Conservation (phyloP, 2,888 invertebrate genomes). For the Sepioteuthis lessoniana region DNA sequence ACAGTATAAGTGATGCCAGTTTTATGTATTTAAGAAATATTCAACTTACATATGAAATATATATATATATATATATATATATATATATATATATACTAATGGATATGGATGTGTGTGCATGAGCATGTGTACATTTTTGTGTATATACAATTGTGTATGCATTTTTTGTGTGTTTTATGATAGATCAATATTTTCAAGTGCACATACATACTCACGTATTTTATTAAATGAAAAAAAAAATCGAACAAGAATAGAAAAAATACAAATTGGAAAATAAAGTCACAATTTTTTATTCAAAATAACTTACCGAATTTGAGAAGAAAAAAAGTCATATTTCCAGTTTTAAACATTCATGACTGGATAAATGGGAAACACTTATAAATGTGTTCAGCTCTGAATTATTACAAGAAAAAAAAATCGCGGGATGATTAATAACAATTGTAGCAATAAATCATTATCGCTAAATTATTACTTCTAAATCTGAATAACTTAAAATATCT, state of each 20-base stretch:
- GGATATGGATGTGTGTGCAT: neutral
- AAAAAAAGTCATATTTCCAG: neutral
- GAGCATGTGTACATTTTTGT: neutral
- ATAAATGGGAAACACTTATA: neutral
- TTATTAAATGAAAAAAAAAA: neutral
- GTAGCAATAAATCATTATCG: neutral
- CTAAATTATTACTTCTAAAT: neutral
- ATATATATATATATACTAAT: neutral
- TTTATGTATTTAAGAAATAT: no score
- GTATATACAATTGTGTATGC: neutral
- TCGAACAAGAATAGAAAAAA: neutral
- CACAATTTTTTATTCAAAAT: constrained; percentile 33
- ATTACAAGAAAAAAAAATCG: neutral
- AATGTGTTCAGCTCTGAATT: neutral
- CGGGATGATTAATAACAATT: neutral
- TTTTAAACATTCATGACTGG: neutral
- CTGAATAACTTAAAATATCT: neutral
- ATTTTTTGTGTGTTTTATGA: neutral
- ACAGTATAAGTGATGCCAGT: no score
- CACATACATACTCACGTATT: neutral
- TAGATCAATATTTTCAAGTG: neutral
- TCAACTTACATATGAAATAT: no score
- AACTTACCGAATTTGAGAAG: constrained; percentile 15
- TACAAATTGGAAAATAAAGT: constrained; percentile 10
- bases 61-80: neutral